A percentile compares a stretch with the other conserved stretches of the same genome.
These are phyloP conservation scores for Brachirus orientalis DNA, from an alignment of 2,113 vertebrate genomes.

Conservation along the genomic window DNA sequence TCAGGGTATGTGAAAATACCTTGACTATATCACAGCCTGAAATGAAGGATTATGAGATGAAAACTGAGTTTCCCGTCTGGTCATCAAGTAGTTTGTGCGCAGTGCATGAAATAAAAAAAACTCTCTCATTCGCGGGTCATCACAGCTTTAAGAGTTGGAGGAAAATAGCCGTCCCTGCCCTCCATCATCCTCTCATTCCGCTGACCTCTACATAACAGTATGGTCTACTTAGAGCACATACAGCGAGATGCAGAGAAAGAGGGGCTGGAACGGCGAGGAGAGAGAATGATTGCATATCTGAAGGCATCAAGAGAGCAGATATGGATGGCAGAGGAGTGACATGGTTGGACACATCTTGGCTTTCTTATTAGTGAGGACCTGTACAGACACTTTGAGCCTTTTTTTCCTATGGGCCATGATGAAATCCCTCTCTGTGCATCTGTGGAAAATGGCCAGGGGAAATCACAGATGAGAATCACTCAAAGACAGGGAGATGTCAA, in stretches of 20 bases:
- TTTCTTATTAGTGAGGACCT: conserved; percentile 76
- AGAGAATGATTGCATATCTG: conserved; percentile 74
- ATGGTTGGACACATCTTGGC: conserved; percentile 66
- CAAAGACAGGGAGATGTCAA: conserved; percentile 83
- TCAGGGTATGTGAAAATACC: too few relatives aligned
- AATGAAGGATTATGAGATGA: conserved; percentile 28
- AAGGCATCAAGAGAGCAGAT: conserved; percentile 59
- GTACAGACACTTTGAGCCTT: conserved; percentile 69
- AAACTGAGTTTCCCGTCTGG: conserved; percentile 50
- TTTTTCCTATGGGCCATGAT: conserved; percentile 67
- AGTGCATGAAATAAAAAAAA: too few relatives aligned
- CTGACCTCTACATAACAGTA: conserved; percentile 67
- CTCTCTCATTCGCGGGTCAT: conserved; percentile 46
- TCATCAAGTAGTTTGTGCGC: conserved; percentile 55
- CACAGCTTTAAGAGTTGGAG: conserved; percentile 64
- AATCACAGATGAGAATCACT: conserved; percentile 80
- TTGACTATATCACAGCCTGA: not conserved
- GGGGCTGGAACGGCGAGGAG: not conserved
- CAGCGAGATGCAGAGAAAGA: conserved; percentile 18
- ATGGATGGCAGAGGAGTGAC: conserved; percentile 63
- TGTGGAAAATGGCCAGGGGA: conserved; percentile 78
- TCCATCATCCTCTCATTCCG: conserved; percentile 75
- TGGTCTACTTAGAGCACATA: conserved; percentile 66
- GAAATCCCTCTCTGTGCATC: conserved; percentile 74
- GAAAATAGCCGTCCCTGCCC: conserved; percentile 67